Conservation (phyloP, 1,140 invertebrate species). For the Spodoptera frugiperda region DNA sequence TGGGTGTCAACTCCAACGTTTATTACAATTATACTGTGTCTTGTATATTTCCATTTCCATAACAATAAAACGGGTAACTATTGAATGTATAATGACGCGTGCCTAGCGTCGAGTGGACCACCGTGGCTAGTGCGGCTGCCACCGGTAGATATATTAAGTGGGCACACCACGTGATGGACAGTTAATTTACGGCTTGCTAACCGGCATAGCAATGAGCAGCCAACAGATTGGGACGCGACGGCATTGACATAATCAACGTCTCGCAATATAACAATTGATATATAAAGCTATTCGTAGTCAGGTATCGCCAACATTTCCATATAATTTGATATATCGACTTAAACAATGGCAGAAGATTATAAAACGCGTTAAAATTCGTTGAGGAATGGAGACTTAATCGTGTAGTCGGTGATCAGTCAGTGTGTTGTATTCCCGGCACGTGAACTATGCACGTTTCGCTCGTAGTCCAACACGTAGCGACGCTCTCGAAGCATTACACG, state of each 20-base stretch:
- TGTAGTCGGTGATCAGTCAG: slow-evolving; percentile 24
- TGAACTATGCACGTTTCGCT: slow-evolving; percentile 20
- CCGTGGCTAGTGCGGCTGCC: slow-evolving; percentile 36
- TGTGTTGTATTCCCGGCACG: slow-evolving; percentile 19
- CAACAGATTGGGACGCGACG: slow-evolving; percentile 54
- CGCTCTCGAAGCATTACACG: slow-evolving; percentile 11
- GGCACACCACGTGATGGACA: slow-evolving; percentile 57
- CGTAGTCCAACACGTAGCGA: slow-evolving; percentile 24
- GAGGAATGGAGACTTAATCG: slow-evolving; percentile 4
- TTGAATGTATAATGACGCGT: slow-evolving; percentile 50
- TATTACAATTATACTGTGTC: slow-evolving; percentile 22
- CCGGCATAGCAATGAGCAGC: slow-evolving; percentile 68
- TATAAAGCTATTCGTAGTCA: slow-evolving; percentile 30
- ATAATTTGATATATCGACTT: slow-evolving; percentile 1
- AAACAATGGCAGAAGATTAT: background rate
- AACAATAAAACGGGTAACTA: slow-evolving; percentile 50
- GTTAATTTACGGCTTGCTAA: slow-evolving; percentile 68
- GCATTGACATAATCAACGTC: slow-evolving; percentile 66
- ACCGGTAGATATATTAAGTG: slow-evolving; percentile 55
- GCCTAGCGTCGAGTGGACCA: slow-evolving; percentile 55
- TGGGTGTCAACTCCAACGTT: slow-evolving; percentile 29
- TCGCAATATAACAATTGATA: slow-evolving; percentile 63
- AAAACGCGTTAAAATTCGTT: background rate
- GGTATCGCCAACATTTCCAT: slow-evolving; percentile 32
- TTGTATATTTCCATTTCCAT: slow-evolving; percentile 28